phyloP scores from a whole-genome alignment of 2,797 vertebrate species.

The Allobates femoralis region DNA sequence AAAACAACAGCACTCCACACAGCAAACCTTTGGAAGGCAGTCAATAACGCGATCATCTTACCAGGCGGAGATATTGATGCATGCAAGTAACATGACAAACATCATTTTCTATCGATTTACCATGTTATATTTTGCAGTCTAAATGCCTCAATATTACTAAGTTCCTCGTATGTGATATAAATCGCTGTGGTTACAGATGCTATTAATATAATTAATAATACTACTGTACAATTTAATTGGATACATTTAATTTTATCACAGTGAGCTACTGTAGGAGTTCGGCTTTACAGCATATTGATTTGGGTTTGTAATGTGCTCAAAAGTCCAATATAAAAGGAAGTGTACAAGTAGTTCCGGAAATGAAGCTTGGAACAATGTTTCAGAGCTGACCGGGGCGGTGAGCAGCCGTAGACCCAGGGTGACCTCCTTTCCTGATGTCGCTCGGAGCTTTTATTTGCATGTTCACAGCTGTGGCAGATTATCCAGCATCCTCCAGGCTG shows the following conservation, averaged over 20 bases:
- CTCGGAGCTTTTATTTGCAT: slow-evolving; percentile 46
- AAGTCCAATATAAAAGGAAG: slow-evolving; percentile 22
- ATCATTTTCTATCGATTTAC: background rate
- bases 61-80: background rate
- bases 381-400: background rate
- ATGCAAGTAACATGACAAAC: background rate
- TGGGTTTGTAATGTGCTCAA: slow-evolving; percentile 2
- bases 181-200: slow-evolving; percentile 4
- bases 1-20: background rate
- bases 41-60: background rate
- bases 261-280: background rate
- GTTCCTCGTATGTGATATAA: background rate
- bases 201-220: slow-evolving; percentile 19
- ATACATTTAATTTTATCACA: background rate
- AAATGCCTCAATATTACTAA: slow-evolving; percentile 15
- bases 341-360: slow-evolving; percentile 33
- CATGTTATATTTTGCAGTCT: background rate
- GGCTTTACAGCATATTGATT: slow-evolving; percentile 14
- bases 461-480: slow-evolving; percentile 47
- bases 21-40: background rate
- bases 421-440: slow-evolving; percentile 36
- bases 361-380: slow-evolving; percentile 14
- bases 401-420: slow-evolving; percentile 27
- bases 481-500: slow-evolving; percentile 36
- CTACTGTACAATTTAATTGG: slow-evolving; percentile 6